Percentiles rank a stretch among this genome's conserved stretches.
phyloP scores from a whole-genome alignment of 2,888 invertebrate species.

The Agrotis puta region DNA sequence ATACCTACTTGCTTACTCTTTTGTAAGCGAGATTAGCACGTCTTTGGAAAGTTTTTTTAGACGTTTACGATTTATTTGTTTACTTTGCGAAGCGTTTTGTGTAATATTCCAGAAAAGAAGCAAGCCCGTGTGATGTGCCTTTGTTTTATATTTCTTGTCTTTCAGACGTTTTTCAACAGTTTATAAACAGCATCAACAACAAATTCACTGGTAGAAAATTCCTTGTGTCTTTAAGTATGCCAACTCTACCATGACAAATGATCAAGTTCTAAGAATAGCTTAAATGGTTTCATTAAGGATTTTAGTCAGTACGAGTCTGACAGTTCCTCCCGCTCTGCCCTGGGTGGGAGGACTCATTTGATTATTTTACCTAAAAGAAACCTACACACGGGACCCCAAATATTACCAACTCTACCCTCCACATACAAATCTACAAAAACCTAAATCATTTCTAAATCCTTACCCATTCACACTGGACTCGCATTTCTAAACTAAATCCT shows the following conservation, averaged over 20 bases:
- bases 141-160: background rate
- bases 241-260: too few relatives aligned
- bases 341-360: too few relatives aligned
- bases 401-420: background rate
- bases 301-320: too few relatives aligned
- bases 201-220: too few relatives aligned
- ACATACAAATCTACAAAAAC: conserved; percentile 13
- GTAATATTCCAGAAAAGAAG: conserved; percentile 4
- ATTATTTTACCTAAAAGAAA: too few relatives aligned
- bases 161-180: too few relatives aligned
- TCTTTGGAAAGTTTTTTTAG: conserved; percentile 18
- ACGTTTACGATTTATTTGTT: conserved; percentile 22
- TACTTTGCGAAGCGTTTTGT: conserved; percentile 21
- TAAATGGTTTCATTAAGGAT: too few relatives aligned
- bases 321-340: too few relatives aligned
- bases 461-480: conserved; percentile 30
- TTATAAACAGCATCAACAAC: too few relatives aligned
- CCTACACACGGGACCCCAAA: background rate
- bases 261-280: too few relatives aligned
- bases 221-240: too few relatives aligned
- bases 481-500: conserved; percentile 51
- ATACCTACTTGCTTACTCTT: conserved; percentile 12
- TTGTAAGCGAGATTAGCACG: conserved; percentile 33
- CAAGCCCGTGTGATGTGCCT: background rate
- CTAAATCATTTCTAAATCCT: conserved; percentile 45